Evolutionary conservation across 2,113 vertebrate genomes (phyloP), one percentile per base, ranked within the genome.

Genomic region (Amphilophus citrinellus): DNA sequence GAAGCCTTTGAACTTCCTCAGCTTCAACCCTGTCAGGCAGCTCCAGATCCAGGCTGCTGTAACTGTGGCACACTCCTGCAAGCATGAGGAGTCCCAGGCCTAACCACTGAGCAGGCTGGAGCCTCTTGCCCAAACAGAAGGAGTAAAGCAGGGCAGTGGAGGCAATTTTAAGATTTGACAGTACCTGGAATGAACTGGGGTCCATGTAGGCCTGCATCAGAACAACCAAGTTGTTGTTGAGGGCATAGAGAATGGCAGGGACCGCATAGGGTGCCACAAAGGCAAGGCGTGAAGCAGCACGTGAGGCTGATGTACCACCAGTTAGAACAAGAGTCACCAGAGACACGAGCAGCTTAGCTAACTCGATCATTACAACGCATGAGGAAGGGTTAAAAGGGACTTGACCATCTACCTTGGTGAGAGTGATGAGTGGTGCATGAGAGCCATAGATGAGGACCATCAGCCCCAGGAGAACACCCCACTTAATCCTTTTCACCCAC

Each of bases 181-280:
- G 95, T 17, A 99, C 95, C 88, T 99, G 98, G 90, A 95, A 99
- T 61, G 97, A 98, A 93, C 97, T 97, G 20, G 98, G 98, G 85
- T 99, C 98, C 98, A 99, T 99, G 91, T 97, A 96, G 27, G 94
- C 96, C 92, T 99, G 98, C 96, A 99, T 97, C 89, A 97, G 92
- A 53, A 99, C 97, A 59, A 98, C 98, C 83, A 99, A 92, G 94
- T 99, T 98, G 95, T 99, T 99, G 96, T 98, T 99, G 76, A 97
- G 94, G 1, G 97, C 96, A 0, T 99, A 99, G 6, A 99, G 97
- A 53, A 97, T 27, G 3, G 98, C 98, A 0, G 98, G 98, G 2
- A 98, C 84, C 0, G 97, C 96, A 1, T 98, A 99, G 3, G 97
- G 97, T 1, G 42, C 84, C 10, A 95, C 92, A 0, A 96, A 91